Evolutionary conservation across 2,113 vertebrate species (phyloP).

Genomic region (Pagrus major): DNA sequence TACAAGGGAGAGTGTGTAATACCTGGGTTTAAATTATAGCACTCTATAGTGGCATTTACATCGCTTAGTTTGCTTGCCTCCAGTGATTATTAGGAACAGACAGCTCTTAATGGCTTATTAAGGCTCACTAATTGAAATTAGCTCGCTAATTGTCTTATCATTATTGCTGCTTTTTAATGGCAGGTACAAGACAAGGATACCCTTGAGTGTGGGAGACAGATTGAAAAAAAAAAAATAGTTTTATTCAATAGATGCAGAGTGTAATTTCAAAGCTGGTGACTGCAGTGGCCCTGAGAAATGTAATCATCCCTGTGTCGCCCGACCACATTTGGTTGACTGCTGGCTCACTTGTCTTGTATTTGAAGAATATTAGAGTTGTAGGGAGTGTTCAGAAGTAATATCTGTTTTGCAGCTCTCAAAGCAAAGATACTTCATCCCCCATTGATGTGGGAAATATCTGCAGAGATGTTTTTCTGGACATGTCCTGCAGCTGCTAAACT

Average conservation of each 20-base stretch:
- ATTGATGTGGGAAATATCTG: neutral
- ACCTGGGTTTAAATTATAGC: constrained; percentile 46
- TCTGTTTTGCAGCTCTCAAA: neutral
- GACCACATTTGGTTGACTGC: neutral
- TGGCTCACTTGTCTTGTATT: neutral
- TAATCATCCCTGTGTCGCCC: neutral
- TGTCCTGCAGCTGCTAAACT: neutral
- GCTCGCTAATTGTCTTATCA: constrained; percentile 53
- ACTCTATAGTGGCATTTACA: constrained; percentile 40
- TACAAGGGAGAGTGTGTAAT: constrained; percentile 47
- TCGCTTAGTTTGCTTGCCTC: constrained; percentile 46
- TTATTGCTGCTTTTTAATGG: constrained; percentile 54
- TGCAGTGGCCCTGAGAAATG: neutral
- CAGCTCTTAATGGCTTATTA: constrained; percentile 57
- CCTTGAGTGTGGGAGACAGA: neutral
- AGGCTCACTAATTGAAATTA: constrained; percentile 53
- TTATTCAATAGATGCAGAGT: neutral
- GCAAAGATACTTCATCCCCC: neutral
- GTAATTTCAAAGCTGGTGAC: neutral
- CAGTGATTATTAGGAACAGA: constrained; percentile 52
- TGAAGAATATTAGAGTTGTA: neutral
- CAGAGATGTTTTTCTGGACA: neutral
- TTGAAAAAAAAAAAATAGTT: constrained; percentile 9
- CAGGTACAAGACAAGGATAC: constrained; percentile 37
- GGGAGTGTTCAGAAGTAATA: neutral